phyloP scores from a whole-genome alignment of 2,888 invertebrate species.

The Tridacna crocea region DNA sequence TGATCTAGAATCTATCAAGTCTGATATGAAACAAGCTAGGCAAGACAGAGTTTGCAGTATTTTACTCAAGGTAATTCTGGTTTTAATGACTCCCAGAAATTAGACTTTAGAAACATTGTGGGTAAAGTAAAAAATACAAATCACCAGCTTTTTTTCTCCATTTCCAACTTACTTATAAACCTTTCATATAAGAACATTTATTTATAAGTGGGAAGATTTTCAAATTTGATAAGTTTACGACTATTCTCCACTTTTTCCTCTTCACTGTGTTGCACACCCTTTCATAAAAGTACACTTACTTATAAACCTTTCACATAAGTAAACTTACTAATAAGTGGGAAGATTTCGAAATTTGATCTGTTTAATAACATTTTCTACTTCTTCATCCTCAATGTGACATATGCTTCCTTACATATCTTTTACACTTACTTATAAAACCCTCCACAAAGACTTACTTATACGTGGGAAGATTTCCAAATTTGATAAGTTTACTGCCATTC shows the following conservation, averaged over 20 bases:
- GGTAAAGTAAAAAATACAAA: too few relatives aligned
- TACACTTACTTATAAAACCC: neutral
- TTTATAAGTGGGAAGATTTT: slow-evolving; percentile 64
- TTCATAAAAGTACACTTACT: neutral
- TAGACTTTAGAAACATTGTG: too few relatives aligned
- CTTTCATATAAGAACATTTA: neutral
- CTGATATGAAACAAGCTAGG: too few relatives aligned
- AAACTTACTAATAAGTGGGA: slow-evolving; percentile 15
- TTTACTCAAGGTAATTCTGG: too few relatives aligned
- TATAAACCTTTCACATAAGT: neutral
- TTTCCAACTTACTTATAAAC: too few relatives aligned
- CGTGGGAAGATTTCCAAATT: slow-evolving; percentile 84
- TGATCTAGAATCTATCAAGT: too few relatives aligned
- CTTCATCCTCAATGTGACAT: slow-evolving; percentile 42
- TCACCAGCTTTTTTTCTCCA: too few relatives aligned
- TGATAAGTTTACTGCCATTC: slow-evolving; percentile 76
- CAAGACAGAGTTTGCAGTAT: too few relatives aligned
- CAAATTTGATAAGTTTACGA: slow-evolving; percentile 83
- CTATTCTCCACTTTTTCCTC: slow-evolving; percentile 51
- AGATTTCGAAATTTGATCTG: slow-evolving; percentile 84
- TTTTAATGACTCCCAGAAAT: too few relatives aligned
- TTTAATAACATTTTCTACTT: slow-evolving; percentile 52
- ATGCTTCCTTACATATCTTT: slow-evolving; percentile 14
- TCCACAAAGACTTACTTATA: slow-evolving; percentile 78
- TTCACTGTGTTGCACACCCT: slow-evolving; percentile 18